phyloP scores from a whole-genome alignment of 2,888 invertebrate species.

The Drosophila borborema region DNA sequence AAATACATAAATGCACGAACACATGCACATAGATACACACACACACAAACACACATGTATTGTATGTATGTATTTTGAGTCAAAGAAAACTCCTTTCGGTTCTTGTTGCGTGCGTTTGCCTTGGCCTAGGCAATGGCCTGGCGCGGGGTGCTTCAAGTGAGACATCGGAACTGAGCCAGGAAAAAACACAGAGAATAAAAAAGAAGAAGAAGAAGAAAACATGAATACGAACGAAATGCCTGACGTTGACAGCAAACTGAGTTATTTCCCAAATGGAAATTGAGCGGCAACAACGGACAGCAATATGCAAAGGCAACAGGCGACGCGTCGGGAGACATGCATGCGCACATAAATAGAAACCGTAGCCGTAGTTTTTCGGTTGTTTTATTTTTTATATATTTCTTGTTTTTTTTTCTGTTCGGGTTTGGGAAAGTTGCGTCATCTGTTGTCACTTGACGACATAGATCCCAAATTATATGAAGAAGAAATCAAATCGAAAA shows the following conservation, averaged over 20 bases:
- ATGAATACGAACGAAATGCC: constrained; percentile 12
- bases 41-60: neutral
- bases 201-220: neutral
- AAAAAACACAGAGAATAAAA: neutral
- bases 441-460: constrained; percentile 53
- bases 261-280: constrained; percentile 55
- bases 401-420: neutral
- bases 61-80: constrained; percentile 8
- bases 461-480: constrained; percentile 28
- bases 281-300: constrained; percentile 25
- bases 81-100: constrained; percentile 31
- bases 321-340: constrained; percentile 6
- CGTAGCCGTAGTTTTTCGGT: constrained; percentile 28
- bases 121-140: constrained; percentile 3
- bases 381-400: neutral
- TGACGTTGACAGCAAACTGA: constrained; percentile 55
- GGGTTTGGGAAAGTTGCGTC: constrained; percentile 47
- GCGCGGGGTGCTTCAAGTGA: neutral
- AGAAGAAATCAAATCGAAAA: constrained; percentile 27
- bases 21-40: neutral
- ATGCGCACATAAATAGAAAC: constrained; percentile 41
- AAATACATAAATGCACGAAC: constrained; percentile 1
- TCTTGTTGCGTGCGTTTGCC: constrained; percentile 8
- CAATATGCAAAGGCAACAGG: constrained; percentile 11
- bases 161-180: constrained; percentile 17